phyloP scores from a whole-genome alignment of 2,113 vertebrate genomes.

The Donacobius atricapilla region DNA sequence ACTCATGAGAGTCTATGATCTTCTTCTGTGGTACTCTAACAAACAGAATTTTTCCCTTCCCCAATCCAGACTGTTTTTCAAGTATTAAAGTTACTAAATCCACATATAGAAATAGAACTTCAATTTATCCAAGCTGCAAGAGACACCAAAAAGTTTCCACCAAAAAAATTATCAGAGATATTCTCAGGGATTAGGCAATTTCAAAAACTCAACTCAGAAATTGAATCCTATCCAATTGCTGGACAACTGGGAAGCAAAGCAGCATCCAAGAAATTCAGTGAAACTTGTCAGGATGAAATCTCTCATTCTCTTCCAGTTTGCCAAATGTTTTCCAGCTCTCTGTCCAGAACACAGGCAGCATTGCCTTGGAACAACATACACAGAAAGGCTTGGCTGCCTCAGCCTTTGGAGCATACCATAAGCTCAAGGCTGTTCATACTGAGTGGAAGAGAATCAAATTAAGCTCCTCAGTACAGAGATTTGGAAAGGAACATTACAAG shows the following conservation, averaged over 20 bases:
- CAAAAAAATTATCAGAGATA: not conserved
- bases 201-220: not conserved
- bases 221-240: not conserved
- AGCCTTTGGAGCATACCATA: not conserved
- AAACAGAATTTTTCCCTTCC: not conserved
- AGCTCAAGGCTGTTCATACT: not conserved
- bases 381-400: not conserved
- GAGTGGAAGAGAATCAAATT: not conserved
- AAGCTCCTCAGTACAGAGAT: not conserved
- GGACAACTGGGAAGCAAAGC: not conserved
- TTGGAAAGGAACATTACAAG: not conserved
- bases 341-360: not conserved
- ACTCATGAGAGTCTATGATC: not conserved
- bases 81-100: not conserved
- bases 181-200: not conserved
- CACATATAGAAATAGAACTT: not conserved
- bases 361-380: not conserved
- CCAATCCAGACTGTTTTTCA: not conserved
- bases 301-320: not conserved
- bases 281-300: not conserved
- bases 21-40: not conserved
- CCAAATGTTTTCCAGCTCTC: not conserved
- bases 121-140: not conserved
- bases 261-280: not conserved
- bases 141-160: not conserved